Evolutionary conservation across 2,797 vertebrate species (phyloP).

Genomic region (Decapterus maruadsi): DNA sequence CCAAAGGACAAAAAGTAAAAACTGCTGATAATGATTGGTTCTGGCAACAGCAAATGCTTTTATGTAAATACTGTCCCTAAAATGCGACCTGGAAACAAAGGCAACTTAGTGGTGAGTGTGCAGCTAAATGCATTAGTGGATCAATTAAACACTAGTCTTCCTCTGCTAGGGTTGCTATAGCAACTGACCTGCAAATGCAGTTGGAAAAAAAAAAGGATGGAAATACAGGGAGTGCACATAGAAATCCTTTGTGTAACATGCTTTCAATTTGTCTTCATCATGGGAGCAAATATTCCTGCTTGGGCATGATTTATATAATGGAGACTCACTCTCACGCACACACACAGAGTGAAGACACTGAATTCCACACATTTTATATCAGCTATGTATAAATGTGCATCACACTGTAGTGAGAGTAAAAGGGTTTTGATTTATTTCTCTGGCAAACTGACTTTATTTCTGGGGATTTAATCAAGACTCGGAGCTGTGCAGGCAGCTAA

Average conservation of each 20-base stretch:
- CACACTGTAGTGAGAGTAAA: background rate
- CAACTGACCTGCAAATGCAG: conserved; percentile 89
- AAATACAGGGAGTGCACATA: conserved; percentile 83
- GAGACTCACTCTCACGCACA: background rate
- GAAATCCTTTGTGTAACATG: conserved; percentile 66
- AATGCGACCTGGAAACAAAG: conserved; percentile 99
- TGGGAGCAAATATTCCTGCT: conserved; percentile 48
- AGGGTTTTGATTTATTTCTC: background rate
- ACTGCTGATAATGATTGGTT: conserved; percentile 96
- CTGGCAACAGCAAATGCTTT: conserved; percentile 92
- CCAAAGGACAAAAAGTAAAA: conserved; percentile 91
- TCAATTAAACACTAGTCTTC: conserved; percentile 98
- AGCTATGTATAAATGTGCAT: background rate
- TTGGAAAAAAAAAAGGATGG: conserved; percentile 56
- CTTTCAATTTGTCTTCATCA: conserved; percentile 72
- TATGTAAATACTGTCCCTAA: conserved; percentile 95
- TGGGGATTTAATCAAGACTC: background rate
- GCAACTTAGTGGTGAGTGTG: conserved; percentile 93
- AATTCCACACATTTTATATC: conserved; percentile 1
- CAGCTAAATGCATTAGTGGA: conserved; percentile 96
- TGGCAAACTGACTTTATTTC: background rate
- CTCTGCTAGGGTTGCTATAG: conserved; percentile 90
- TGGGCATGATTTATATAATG: conserved; percentile 10
- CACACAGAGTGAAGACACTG: background rate
- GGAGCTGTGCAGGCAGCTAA: background rate